These are phyloP conservation scores for Montipora capricornis DNA, from an alignment of 64 coral and sea anemone genomes.

Conservation along the genomic window DNA sequence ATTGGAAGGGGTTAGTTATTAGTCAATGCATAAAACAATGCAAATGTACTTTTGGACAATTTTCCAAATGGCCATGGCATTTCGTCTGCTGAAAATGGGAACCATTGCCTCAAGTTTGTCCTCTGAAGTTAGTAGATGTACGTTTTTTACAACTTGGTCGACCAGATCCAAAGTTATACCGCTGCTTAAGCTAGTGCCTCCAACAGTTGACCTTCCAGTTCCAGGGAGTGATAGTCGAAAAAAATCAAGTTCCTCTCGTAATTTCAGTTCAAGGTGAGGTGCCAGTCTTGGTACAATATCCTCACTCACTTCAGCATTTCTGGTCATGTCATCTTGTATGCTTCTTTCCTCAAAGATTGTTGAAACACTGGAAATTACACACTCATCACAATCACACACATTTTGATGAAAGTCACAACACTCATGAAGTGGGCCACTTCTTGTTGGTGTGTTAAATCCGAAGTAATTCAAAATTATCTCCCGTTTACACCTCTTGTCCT, in stretches of 20 bases:
- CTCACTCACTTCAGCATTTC: not conserved
- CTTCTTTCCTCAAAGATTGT: not conserved
- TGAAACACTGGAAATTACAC: conserved; percentile 26
- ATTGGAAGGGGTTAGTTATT: not conserved
- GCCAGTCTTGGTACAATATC: conserved; percentile 6
- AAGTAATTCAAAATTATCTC: conserved; percentile 68
- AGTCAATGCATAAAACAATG: no score
- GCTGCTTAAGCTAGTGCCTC: conserved; percentile 24
- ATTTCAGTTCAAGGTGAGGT: not conserved
- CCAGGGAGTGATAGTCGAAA: conserved; percentile 18
- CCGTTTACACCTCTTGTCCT: conserved; percentile 44
- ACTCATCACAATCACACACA: conserved; percentile 54
- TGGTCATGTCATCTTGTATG: not conserved
- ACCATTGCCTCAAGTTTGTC: conserved; percentile 35
- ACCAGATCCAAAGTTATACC: conserved; percentile 51
- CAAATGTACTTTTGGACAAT: conserved; percentile 61
- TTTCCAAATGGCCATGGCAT: conserved; percentile 41
- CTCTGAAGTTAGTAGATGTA: conserved; percentile 12
- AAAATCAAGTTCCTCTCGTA: conserved; percentile 13
- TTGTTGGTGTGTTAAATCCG: conserved; percentile 26
- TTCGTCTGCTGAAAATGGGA: conserved; percentile 53
- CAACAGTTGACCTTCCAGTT: conserved; percentile 56
- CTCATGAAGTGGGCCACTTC: conserved; percentile 23
- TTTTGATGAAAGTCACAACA: conserved; percentile 68
- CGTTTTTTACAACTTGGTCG: conserved; percentile 35